Base-by-base conservation (phyloP, 2,113 vertebrate species). In the Apus apus region DNA sequence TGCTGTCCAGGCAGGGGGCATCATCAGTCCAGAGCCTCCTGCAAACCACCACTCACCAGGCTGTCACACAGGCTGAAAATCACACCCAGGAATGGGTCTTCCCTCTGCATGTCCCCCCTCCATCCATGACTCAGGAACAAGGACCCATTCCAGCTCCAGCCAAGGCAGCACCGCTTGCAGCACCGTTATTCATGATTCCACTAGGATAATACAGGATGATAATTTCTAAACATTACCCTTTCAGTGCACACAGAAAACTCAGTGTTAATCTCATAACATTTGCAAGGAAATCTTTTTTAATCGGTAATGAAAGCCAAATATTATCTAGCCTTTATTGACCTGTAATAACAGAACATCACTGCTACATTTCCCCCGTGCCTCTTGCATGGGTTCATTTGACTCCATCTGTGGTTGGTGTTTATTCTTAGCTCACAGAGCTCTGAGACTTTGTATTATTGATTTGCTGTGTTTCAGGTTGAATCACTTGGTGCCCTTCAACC, bases 381-480 rank as follows among this genome's bases (percentile, higher is more conserved):
- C 85, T 73, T 86, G 77, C 88, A 27, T 62, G 78, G 85, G 79
- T 73, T 93, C 72, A 23, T 81, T 95, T 65, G 48, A 71, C 95
- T 95, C 40, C 4, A 11, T 70, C 94, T 53, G 79, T 26, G 48
- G 17, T 23, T 90, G 62, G 45, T 65, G 81, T 93, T 97, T 97
- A 97, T 91, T 96, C 94, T 97, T 92, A 94, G 84, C 88, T 95
- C 94, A 67, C 87, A 87, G 85, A 90, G 77, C 95, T 84, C 78
- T 34, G 74, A 65, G 87, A 85, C 87, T 96, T 96, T 93, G 38
- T 94, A 51, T 71, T 92, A 96, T 94, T 94, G 97, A 97, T 96
- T 96, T 94, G 79, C 93, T 94, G 88, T 56, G 58, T 53, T 76
- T 62, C 82, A 92, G 60, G 36, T 58, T 57, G 88, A 79, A 60